Conservation (phyloP, 2,113 vertebrate genomes). For the Alligator mississippiensis region DNA sequence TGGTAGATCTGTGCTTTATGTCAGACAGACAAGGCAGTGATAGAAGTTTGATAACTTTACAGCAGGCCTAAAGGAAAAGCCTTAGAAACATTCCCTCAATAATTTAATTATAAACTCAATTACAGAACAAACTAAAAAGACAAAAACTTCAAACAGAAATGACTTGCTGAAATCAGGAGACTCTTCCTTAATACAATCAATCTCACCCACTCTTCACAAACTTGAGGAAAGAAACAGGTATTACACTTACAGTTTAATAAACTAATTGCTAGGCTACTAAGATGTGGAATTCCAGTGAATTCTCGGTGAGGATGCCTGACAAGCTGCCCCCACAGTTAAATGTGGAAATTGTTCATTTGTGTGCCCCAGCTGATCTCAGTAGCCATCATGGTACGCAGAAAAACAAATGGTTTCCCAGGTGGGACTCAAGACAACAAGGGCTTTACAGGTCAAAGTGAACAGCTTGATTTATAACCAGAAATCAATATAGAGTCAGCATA, state of each 20-base stretch:
- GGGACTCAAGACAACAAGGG: neutral
- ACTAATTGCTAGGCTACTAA: neutral
- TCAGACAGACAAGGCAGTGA: accelerated
- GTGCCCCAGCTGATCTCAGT: neutral
- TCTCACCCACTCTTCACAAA: neutral
- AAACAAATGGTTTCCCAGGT: neutral
- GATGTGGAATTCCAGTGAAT: neutral
- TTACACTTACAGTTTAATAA: neutral
- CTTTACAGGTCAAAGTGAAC: neutral
- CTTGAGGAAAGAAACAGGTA: no score
- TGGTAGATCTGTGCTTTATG: neutral
- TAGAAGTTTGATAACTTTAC: neutral
- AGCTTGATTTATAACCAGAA: neutral
- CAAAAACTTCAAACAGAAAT: neutral
- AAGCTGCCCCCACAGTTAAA: neutral
- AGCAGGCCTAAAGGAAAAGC: accelerated
- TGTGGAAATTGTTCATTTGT: accelerated
- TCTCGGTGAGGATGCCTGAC: neutral
- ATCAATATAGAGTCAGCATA: neutral
- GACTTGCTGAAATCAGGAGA: neutral
- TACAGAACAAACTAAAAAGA: neutral
- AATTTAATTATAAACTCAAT: neutral
- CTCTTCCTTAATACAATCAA: neutral
- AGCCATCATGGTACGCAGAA: neutral
- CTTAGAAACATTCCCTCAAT: neutral